Percentiles rank a stretch among this genome's conserved stretches.
Evolutionary conservation across 92 coral and sea anemone genomes (phyloP).

Genomic region (Porites divaricata): DNA sequence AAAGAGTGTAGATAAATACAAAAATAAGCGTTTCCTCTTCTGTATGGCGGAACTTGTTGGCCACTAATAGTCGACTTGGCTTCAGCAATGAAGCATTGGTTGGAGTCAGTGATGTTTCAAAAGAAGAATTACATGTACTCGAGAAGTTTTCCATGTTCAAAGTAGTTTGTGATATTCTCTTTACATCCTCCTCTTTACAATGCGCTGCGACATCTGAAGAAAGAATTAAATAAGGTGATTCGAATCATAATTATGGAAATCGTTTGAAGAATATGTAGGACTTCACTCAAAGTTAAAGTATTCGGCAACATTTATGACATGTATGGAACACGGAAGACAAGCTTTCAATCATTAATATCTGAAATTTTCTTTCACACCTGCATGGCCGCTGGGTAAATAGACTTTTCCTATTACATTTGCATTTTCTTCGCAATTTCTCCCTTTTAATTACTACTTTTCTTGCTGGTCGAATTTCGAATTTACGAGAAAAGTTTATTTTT

Average conservation of each 20-base stretch:
- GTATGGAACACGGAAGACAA: not conserved
- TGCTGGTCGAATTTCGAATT: no score
- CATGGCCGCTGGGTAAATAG: not conserved
- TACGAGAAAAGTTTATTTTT: no score
- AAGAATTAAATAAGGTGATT: not conserved
- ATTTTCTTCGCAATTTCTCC: not conserved
- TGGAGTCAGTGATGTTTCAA: not conserved
- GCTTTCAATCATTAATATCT: not conserved
- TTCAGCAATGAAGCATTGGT: not conserved
- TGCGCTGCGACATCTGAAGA: not conserved
- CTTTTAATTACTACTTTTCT: not conserved
- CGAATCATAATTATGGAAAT: not conserved
- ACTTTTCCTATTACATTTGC: not conserved
- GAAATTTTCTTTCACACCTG: slow-evolving; percentile 2
- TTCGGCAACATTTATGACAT: not conserved
- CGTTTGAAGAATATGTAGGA: not conserved
- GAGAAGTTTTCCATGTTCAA: slow-evolving; percentile 5
- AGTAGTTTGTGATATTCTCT: not conserved
- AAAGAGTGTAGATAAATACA: slow-evolving; percentile 24
- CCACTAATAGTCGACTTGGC: not conserved
- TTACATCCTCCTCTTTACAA: not conserved
- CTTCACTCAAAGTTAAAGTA: not conserved
- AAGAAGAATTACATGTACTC: slow-evolving; percentile 4
- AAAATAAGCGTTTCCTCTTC: slow-evolving; percentile 37
- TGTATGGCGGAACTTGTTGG: slow-evolving; percentile 29